These are phyloP conservation scores for Euura saliciscinereae DNA, from an alignment of 1,140 invertebrate genomes.

Conservation along the genomic window DNA sequence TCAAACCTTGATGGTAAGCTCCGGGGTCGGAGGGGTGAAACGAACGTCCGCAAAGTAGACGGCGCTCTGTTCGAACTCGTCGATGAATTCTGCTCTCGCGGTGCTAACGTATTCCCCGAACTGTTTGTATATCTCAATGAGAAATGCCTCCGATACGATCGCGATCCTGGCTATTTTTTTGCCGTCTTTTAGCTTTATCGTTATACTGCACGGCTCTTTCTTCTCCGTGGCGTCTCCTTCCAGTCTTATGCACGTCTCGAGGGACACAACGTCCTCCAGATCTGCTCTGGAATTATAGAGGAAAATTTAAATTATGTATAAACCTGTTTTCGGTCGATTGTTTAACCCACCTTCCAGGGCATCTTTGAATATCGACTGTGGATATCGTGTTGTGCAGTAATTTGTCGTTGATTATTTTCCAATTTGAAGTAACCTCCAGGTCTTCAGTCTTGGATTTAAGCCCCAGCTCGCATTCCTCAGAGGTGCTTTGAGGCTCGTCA, in stretches of 20 bases:
- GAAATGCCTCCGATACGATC: conserved; percentile 52
- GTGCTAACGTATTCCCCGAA: conserved; percentile 55
- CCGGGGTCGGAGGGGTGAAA: conserved; percentile 46
- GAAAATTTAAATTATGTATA: neutral
- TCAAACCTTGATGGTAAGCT: conserved; percentile 54
- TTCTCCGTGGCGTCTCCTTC: conserved; percentile 25
- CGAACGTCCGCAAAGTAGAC: conserved; percentile 47
- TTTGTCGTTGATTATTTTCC: conserved; percentile 40
- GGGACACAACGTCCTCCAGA: conserved; percentile 46
- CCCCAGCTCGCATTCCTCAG: no score
- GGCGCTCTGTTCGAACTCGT: conserved; percentile 51
- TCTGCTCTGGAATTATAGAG: conserved; percentile 35
- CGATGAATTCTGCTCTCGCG: conserved; percentile 50
- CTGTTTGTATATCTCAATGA: conserved; percentile 58
- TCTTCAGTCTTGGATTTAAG: neutral
- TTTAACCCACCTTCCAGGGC: conserved; percentile 34
- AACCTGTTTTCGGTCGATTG: no score
- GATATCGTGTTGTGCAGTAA: conserved; percentile 38
- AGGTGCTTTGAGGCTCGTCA: no score
- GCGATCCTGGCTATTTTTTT: conserved; percentile 48
- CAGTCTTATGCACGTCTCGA: conserved; percentile 47
- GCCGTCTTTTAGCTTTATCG: conserved; percentile 47
- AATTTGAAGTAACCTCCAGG: conserved; percentile 39
- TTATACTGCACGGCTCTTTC: conserved; percentile 43
- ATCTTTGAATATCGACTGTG: conserved; percentile 21